Evolutionary conservation across 2,888 invertebrate genomes (phyloP).

Genomic region (Eulithis prunata): DNA sequence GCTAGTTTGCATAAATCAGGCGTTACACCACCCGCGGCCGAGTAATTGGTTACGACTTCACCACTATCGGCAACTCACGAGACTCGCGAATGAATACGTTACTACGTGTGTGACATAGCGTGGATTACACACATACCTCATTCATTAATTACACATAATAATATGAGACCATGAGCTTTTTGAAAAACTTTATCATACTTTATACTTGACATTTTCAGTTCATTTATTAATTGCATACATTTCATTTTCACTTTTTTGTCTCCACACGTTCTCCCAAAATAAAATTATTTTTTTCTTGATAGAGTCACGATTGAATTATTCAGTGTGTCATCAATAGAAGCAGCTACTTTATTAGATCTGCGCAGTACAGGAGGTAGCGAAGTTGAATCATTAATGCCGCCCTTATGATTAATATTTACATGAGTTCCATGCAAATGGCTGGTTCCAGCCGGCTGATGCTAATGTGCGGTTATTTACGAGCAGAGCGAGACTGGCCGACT

Average conservation of each 20-base stretch:
- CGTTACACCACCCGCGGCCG: constrained; percentile 7
- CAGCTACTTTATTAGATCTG: constrained; percentile 1
- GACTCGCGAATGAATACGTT: neutral
- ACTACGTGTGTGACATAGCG: no score
- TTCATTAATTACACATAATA: no score
- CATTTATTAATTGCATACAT: no score
- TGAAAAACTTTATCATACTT: no score
- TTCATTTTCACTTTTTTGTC: no score
- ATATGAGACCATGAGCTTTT: no score
- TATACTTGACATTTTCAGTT: no score
- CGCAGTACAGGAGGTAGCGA: constrained; percentile 23
- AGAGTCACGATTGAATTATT: no score
- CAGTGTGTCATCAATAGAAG: neutral
- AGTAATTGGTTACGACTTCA: constrained; percentile 10
- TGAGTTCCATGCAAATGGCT: constrained; percentile 64
- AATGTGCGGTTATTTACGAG: constrained; percentile 50
- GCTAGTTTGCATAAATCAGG: constrained; percentile 16
- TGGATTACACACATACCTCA: no score
- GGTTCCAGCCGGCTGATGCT: constrained; percentile 47
- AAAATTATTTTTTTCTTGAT: no score
- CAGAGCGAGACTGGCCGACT: constrained; percentile 33
- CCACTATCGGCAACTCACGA: constrained; percentile 7
- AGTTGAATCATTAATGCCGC: constrained; percentile 52
- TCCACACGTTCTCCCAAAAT: no score
- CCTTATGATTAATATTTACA: constrained; percentile 66